These are phyloP conservation scores for Columbina picui DNA, from an alignment of 2,113 vertebrate species.

Conservation along the genomic window DNA sequence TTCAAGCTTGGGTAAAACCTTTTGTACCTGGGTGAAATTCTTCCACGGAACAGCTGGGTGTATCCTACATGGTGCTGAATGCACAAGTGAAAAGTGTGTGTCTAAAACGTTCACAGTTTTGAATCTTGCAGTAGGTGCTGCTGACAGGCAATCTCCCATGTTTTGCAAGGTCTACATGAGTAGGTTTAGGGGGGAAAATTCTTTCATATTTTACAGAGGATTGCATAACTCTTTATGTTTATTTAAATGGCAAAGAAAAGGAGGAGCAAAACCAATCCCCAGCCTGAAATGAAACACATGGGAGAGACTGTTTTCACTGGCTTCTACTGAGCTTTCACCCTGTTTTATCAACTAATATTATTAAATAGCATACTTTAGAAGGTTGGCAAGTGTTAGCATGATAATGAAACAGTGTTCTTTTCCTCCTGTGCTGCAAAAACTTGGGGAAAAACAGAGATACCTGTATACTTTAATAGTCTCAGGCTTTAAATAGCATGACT, in stretches of 20 bases:
- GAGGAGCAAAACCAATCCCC: neutral
- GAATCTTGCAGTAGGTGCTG: neutral
- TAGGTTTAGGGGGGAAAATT: neutral
- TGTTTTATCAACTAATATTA: neutral
- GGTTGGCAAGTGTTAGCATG: neutral
- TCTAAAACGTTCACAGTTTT: neutral
- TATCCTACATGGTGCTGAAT: neutral
- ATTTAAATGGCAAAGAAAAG: neutral
- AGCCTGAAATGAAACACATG: neutral
- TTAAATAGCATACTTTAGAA: neutral
- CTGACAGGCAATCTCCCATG: rapidly evolving
- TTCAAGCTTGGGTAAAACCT: neutral
- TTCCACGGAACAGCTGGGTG: neutral
- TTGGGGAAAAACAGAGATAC: neutral
- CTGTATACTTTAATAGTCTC: neutral
- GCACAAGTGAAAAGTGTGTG: rapidly evolving
- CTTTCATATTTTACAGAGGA: neutral
- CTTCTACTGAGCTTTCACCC: neutral
- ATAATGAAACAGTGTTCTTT: neutral
- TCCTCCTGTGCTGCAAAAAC: neutral
- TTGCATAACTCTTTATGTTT: slow-evolving; percentile 14
- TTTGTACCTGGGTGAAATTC: neutral
- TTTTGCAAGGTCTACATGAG: neutral
- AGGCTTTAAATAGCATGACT: neutral
- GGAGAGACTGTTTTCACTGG: neutral